phyloP scores from a whole-genome alignment of 2,888 invertebrate species.

The Pheosia gnoma region DNA sequence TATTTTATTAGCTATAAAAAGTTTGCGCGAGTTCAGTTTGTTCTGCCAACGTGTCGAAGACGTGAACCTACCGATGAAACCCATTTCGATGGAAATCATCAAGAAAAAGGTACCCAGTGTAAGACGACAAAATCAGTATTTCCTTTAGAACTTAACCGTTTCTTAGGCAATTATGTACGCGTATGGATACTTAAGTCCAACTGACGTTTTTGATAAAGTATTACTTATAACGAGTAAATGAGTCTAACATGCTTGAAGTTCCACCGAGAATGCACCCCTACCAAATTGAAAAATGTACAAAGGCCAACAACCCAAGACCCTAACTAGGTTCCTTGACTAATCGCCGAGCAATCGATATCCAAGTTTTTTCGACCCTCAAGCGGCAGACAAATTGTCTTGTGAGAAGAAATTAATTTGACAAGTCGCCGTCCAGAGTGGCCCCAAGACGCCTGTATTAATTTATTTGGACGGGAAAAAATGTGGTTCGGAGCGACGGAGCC shows the following conservation, averaged over 20 bases:
- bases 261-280: neutral
- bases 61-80: slow-evolving; percentile 8
- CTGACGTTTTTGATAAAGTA: too few relatives aligned
- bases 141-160: neutral
- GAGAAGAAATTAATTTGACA: slow-evolving; percentile 84
- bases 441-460: slow-evolving; percentile 80
- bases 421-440: slow-evolving; percentile 65
- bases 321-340: slow-evolving; percentile 56
- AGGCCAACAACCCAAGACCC: slow-evolving; percentile 12
- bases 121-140: neutral
- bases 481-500: slow-evolving; percentile 53
- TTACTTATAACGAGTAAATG: too few relatives aligned
- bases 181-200: too few relatives aligned
- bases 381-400: slow-evolving; percentile 81
- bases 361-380: slow-evolving; percentile 73
- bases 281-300: slow-evolving; percentile 1
- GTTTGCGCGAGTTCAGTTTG: slow-evolving; percentile 48
- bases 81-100: neutral
- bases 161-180: too few relatives aligned
- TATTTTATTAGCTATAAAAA: slow-evolving; percentile 80
- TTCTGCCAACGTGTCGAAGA: slow-evolving; percentile 32
- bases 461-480: slow-evolving; percentile 82
- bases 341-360: slow-evolving; percentile 73
- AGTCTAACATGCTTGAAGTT: neutral
- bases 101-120: neutral